A percentile compares a stretch with the other conserved stretches of the same genome.
Evolutionary conservation across 2,888 invertebrate species (phyloP).

Genomic region (Mimumesa dahlbomi): DNA sequence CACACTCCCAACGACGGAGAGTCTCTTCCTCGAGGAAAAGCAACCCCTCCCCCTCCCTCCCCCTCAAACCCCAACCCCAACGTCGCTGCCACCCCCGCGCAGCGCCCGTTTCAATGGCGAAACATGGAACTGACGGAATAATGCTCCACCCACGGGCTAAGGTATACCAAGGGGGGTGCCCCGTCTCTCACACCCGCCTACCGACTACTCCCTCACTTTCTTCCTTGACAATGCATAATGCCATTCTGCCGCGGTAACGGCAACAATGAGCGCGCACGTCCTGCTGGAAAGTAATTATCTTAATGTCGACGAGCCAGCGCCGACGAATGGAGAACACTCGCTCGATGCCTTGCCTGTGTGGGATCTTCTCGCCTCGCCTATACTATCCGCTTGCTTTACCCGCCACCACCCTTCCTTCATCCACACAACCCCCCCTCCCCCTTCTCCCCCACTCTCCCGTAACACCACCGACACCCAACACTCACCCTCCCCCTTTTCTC

Average conservation of each 20-base stretch:
- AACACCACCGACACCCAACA: too few relatives aligned
- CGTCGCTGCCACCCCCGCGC: conserved; percentile 1
- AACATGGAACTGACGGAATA: conserved; percentile 56
- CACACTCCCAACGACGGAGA: not conserved
- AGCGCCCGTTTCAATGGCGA: conserved; percentile 54
- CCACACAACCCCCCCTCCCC: conserved; percentile 6
- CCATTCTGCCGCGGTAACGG: conserved; percentile 68
- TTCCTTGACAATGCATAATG: conserved; percentile 67
- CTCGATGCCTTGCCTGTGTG: conserved; percentile 35
- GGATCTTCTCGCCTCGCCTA: conserved; percentile 39
- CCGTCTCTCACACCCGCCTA: conserved; percentile 23
- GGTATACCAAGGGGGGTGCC: conserved; percentile 36
- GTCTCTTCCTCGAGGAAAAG: conserved; percentile 45
- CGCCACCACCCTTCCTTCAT: not conserved
- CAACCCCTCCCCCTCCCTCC: conserved; percentile 27
- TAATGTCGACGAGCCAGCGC: conserved; percentile 67
- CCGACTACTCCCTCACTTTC: conserved; percentile 57
- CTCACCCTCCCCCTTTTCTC: too few relatives aligned
- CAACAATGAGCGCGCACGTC: conserved; percentile 65
- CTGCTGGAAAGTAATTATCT: conserved; percentile 71
- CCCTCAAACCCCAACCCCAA: too few relatives aligned
- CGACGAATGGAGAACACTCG: conserved; percentile 58
- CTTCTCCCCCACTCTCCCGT: conserved; percentile 13
- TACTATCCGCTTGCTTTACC: conserved; percentile 17
- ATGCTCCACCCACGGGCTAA: conserved; percentile 62